Evolutionary conservation across 2,888 invertebrate species (phyloP), one percentile per base, ranked within the genome.

Genomic region (Subacronicta megacephala): DNA sequence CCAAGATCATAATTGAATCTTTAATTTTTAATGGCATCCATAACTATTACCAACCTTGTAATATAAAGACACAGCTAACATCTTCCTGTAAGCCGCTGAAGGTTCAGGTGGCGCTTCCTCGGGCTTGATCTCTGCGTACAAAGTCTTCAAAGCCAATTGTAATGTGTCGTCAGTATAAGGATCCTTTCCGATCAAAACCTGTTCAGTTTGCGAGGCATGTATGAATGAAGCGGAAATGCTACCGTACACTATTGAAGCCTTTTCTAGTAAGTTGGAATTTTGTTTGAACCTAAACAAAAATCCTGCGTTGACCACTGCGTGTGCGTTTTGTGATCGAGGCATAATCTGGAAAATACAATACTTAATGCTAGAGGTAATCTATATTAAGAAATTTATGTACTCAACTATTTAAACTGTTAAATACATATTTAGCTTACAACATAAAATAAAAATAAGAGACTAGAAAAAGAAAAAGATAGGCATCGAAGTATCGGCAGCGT

Each of bases 271-370:
- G 57, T 89, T 72, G 9, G 72, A 45, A 60, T 88, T 80, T 42
- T 59, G 89, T 47, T 90, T 77, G 15, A 96, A 77, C 81, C 95
- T 95, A 49, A 96, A 94, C 0, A 96, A 82, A 77, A 97, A 97
- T 3, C 96, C 97, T 16, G 96, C 96, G 75, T 97, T 97, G 0
- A 97, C 96, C 45, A 96, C 95, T 0, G 97, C 97, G 77, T 96
- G 96, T 0, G 97, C 95, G 78, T 96, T 97, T 89, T 97, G 96
- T 0, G 96, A 95, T 60, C 96, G 89, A 0, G 96, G 95, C 95
- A 96, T 96, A 44, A 97, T 95, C 97, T 97, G 76, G 10, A 55
- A 45, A 31, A 10, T n/a, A n/a, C n/a, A n/a, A n/a, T n/a, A n/a
- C n/a, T n/a, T n/a, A n/a, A n/a, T n/a, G n/a, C n/a, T n/a, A n/a